Evolutionary conservation across 2,113 vertebrate genomes (phyloP).

Genomic region (Myanophis thanlyinensis): DNA sequence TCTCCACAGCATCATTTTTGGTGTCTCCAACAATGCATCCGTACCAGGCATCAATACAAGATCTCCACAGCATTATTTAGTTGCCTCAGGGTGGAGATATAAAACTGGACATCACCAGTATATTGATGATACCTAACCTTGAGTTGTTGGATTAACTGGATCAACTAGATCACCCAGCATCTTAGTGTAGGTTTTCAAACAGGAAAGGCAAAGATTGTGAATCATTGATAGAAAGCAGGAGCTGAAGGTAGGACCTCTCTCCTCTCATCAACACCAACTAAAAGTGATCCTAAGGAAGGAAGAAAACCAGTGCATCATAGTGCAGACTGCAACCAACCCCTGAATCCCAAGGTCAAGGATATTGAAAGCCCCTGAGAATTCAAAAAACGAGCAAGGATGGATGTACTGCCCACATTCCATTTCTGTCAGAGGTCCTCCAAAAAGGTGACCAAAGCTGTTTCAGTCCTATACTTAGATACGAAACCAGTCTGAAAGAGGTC

Average conservation of each 20-base stretch:
- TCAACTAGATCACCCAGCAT: background rate
- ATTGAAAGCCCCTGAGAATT: background rate
- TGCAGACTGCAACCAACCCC: background rate
- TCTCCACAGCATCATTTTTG: background rate
- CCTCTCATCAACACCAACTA: background rate
- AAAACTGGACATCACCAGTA: background rate
- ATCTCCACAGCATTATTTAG: background rate
- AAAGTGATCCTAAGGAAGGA: background rate
- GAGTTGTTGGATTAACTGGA: background rate
- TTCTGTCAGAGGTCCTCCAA: background rate
- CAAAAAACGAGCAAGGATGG: background rate
- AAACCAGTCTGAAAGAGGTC: background rate
- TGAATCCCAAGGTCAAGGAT: background rate
- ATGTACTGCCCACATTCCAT: background rate
- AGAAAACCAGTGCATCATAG: background rate
- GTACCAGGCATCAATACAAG: background rate
- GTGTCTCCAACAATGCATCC: background rate
- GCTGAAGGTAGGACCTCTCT: background rate
- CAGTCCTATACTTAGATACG: background rate
- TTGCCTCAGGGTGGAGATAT: background rate
- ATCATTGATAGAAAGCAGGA: background rate
- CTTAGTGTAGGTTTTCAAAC: background rate
- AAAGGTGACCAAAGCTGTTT: background rate
- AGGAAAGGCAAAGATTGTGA: background rate
- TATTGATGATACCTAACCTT: background rate